A percentile compares a stretch with the other conserved stretches of the same genome.
These are phyloP conservation scores for Chiridota heheva DNA, from an alignment of 35 echinoderm and acorn worm species.

Conservation along the genomic window DNA sequence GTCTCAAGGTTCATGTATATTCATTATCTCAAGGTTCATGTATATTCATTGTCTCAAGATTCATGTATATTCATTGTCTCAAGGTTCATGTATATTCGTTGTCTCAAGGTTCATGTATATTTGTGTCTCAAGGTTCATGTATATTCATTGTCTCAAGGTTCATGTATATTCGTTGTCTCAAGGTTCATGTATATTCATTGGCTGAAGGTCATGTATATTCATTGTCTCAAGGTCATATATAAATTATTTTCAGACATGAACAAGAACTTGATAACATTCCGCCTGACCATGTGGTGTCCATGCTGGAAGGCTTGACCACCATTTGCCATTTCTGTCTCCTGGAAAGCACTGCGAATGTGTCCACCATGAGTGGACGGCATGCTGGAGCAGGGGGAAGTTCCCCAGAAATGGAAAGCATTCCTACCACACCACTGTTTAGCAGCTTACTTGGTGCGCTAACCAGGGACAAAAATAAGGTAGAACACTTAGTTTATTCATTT, in stretches of 20 bases:
- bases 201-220: too few relatives aligned
- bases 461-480: constrained; percentile 94
- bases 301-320: constrained; percentile 91
- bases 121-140: too few relatives aligned
- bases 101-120: too few relatives aligned
- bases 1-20: too few relatives aligned
- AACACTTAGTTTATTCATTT: neutral
- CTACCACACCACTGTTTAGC: constrained; percentile 60
- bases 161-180: too few relatives aligned
- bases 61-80: too few relatives aligned
- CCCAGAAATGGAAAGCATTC: constrained; percentile 53
- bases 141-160: too few relatives aligned
- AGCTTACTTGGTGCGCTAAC: constrained; percentile 82
- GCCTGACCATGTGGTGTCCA: constrained; percentile 92
- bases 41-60: too few relatives aligned
- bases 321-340: constrained; percentile 97
- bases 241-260: constrained; percentile 37
- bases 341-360: constrained; percentile 83
- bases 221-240: too few relatives aligned
- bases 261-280: constrained; percentile 68
- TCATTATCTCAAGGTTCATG: too few relatives aligned
- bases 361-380: constrained; percentile 78
- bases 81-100: too few relatives aligned
- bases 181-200: too few relatives aligned
- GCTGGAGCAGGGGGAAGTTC: constrained; percentile 25